Evolutionary conservation across 2,113 vertebrate species (phyloP).

Genomic region (Parotia lawesii): DNA sequence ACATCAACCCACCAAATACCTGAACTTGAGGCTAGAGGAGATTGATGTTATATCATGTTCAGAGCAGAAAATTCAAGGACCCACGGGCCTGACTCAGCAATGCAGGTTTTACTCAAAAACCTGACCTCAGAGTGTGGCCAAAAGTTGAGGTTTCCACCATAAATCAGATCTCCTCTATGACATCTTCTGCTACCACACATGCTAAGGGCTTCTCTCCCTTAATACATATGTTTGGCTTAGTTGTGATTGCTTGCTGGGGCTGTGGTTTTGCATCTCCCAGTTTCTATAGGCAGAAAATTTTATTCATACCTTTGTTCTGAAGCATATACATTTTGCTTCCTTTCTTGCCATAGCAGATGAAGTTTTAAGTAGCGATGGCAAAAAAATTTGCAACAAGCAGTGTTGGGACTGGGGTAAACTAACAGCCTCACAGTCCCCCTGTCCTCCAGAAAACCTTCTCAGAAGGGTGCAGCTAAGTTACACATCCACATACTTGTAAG

Average conservation of each 20-base stretch:
- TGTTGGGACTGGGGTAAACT: neutral
- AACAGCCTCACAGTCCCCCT: neutral
- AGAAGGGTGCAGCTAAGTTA: neutral
- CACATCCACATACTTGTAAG: neutral
- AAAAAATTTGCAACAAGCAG: neutral
- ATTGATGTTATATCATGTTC: rapidly evolving
- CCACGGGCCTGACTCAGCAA: neutral
- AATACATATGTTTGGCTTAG: neutral
- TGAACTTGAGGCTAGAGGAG: neutral
- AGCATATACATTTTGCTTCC: neutral
- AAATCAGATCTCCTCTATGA: neutral
- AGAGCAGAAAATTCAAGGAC: neutral
- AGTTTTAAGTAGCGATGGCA: neutral
- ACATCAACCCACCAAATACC: rapidly evolving
- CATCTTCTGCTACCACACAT: neutral
- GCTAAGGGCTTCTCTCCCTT: neutral
- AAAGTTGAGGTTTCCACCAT: neutral
- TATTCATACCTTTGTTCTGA: neutral
- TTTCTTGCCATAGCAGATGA: neutral
- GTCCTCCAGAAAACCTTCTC: neutral
- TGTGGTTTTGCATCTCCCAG: neutral
- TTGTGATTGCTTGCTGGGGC: neutral
- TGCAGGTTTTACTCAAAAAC: neutral
- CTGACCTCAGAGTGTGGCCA: neutral
- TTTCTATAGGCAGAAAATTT: neutral